Conservation (phyloP, 2,113 vertebrate species). For the Gasterosteus nipponicus region DNA sequence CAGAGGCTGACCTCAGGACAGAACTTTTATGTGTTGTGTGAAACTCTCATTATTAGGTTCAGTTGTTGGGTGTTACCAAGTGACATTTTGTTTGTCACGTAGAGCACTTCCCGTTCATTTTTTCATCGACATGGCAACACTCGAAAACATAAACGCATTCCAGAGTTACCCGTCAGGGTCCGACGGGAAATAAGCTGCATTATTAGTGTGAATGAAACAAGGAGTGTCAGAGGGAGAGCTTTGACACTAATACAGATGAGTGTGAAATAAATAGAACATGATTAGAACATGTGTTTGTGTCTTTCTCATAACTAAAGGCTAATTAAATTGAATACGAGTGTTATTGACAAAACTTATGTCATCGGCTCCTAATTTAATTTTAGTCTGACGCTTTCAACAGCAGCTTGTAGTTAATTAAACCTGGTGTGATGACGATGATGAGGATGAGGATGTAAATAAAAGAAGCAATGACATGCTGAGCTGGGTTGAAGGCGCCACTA, state of each 20-base stretch:
- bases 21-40: background rate
- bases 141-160: slow-evolving; percentile 19
- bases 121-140: slow-evolving; percentile 39
- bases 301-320: background rate
- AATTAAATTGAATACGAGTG: background rate
- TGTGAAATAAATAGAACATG: slow-evolving; percentile 11
- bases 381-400: slow-evolving; percentile 19
- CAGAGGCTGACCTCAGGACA: too few relatives aligned
- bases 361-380: slow-evolving; percentile 24
- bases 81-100: slow-evolving; percentile 36
- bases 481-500: background rate
- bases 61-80: background rate
- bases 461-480: slow-evolving; percentile 6
- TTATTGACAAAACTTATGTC: slow-evolving; percentile 18
- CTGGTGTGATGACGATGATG: background rate
- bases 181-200: slow-evolving; percentile 30
- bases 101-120: slow-evolving; percentile 46
- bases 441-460: background rate
- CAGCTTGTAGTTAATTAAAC: background rate
- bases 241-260: slow-evolving; percentile 5
- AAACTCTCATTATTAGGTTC: background rate
- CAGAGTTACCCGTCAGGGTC: background rate
- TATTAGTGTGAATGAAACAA: slow-evolving; percentile 15
- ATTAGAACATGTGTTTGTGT: slow-evolving; percentile 24
- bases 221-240: background rate